These are phyloP conservation scores for Platalea minor DNA, from an alignment of 2,797 vertebrate species.

Conservation along the genomic window DNA sequence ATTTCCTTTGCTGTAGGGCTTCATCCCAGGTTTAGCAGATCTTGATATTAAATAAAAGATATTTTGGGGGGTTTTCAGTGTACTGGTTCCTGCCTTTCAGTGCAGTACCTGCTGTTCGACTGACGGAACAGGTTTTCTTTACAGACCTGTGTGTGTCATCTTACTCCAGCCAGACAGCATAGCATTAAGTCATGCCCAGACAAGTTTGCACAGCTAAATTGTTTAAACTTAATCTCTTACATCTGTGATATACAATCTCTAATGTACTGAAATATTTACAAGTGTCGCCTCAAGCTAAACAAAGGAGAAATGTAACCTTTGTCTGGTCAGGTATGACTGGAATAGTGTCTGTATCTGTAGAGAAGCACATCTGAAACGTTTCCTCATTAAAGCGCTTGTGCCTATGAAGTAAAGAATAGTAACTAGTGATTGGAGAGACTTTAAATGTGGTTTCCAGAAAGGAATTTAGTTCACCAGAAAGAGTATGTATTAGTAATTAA, in stretches of 20 bases:
- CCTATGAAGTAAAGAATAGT: not conserved
- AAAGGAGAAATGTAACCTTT: not conserved
- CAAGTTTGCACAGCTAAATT: not conserved
- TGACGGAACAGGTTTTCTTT: not conserved
- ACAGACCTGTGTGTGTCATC: not conserved
- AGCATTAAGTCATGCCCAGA: not conserved
- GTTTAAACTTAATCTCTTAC: slow-evolving; percentile 14
- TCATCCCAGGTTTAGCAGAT: not conserved
- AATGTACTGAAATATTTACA: not conserved
- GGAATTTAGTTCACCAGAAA: not conserved
- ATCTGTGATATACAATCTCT: not conserved
- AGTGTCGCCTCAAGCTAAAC: not conserved
- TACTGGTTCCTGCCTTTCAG: not conserved
- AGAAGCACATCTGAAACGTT: not conserved
- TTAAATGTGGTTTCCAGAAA: not conserved
- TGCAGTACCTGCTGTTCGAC: not conserved
- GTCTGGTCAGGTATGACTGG: not conserved
- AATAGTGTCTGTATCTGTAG: not conserved
- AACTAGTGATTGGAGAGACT: not conserved
- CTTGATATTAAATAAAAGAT: not conserved
- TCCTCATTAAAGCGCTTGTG: not conserved
- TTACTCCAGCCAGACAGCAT: not conserved
- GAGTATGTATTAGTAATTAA: not conserved
- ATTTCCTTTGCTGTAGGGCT: not conserved
- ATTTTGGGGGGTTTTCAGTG: not conserved